Conservation (phyloP, 2,888 invertebrate species). For the Brachyptera risi region DNA sequence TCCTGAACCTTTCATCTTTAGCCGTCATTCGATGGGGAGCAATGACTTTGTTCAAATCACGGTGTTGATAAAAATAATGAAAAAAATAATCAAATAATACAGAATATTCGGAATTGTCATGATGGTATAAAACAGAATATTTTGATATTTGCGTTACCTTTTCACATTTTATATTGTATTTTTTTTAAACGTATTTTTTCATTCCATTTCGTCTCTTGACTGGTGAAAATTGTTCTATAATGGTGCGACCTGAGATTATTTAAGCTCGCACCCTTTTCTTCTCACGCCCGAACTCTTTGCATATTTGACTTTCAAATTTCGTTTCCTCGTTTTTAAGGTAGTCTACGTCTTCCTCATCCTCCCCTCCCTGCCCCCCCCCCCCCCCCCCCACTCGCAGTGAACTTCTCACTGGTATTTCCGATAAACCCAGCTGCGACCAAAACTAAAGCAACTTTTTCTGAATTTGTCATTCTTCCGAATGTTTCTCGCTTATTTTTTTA, state of each 20-base stretch:
- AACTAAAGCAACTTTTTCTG: not conserved
- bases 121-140: no score
- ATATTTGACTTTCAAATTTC: slow-evolving; percentile 19
- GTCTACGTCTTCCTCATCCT: not conserved
- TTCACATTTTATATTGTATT: no score
- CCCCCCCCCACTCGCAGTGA: not conserved
- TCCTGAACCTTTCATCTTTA: no score
- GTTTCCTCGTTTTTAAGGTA: slow-evolving; percentile 3
- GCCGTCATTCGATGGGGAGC: no score
- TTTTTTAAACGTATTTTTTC: no score
- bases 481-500: slow-evolving; percentile 18
- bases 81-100: no score
- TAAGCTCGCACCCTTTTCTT: slow-evolving; percentile 7
- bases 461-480: slow-evolving; percentile 18
- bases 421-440: slow-evolving; percentile 13
- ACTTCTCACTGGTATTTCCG: slow-evolving; percentile 9
- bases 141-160: no score
- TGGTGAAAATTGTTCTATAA: slow-evolving; percentile 3
- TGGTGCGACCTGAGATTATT: not conserved
- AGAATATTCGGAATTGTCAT: no score
- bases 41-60: no score
- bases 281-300: slow-evolving; percentile 10
- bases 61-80: no score
- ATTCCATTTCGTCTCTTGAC: no score
- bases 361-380: not conserved